These are phyloP conservation scores for Xenentodon cancila DNA, from an alignment of 2,797 vertebrate genomes.

Conservation along the genomic window DNA sequence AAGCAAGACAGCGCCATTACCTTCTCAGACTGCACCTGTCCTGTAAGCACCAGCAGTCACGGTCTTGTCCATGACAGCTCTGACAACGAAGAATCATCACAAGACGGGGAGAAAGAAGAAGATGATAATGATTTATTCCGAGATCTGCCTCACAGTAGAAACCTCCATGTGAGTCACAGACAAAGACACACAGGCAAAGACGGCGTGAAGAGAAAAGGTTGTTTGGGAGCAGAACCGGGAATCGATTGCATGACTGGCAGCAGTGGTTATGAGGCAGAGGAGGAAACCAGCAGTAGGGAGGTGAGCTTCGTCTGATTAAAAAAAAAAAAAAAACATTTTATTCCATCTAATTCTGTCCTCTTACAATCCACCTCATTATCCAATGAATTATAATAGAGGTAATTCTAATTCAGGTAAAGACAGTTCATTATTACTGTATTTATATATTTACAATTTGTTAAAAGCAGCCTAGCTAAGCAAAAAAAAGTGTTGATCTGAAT, in stretches of 20 bases:
- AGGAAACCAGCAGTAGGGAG: slow-evolving; percentile 64
- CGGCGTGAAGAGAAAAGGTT: slow-evolving; percentile 54
- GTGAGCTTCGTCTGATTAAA: neutral
- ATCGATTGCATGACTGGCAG: slow-evolving; percentile 5
- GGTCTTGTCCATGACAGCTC: slow-evolving; percentile 60
- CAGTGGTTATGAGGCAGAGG: slow-evolving; percentile 61
- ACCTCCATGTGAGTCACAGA: slow-evolving; percentile 44
- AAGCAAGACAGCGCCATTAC: slow-evolving; percentile 83
- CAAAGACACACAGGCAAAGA: slow-evolving; percentile 52
- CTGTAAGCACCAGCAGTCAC: slow-evolving; percentile 25
- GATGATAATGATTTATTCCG: slow-evolving; percentile 70
- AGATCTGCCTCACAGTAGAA: slow-evolving; percentile 64
- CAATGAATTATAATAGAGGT: too few species aligned
- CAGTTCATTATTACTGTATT: too few species aligned
- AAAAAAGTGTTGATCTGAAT: too few species aligned
- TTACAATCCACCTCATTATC: too few species aligned
- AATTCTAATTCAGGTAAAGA: too few species aligned
- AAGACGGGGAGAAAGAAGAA: slow-evolving; percentile 64
- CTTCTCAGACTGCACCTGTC: slow-evolving; percentile 75
- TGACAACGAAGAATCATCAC: slow-evolving; percentile 72
- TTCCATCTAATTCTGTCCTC: too few species aligned
- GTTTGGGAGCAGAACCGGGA: slow-evolving; percentile 10
- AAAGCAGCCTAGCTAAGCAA: too few species aligned
- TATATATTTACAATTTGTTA: too few species aligned
- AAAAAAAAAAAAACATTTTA: too few species aligned